Evolutionary conservation across 2,888 invertebrate species (phyloP).

Genomic region (Operophtera brumata): DNA sequence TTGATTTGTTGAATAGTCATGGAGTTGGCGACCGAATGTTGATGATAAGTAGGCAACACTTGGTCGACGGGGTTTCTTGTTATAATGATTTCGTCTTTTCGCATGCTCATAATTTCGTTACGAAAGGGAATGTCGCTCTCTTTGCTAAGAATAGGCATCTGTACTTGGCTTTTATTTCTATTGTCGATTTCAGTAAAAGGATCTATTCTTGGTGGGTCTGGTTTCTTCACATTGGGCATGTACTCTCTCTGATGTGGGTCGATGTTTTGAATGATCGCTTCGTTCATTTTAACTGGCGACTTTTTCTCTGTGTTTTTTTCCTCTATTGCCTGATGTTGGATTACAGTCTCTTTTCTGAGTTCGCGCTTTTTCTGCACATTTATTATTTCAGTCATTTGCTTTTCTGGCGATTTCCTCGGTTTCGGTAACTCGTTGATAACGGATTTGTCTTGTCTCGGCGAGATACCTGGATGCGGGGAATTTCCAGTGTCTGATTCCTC

Average conservation of each 20-base stretch:
- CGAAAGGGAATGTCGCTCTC: conserved; percentile 65
- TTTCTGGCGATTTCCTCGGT: conserved; percentile 60
- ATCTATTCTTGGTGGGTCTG: conserved; percentile 63
- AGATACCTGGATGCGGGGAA: conserved; percentile 49
- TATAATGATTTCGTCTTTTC: conserved; percentile 70
- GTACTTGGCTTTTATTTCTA: conserved; percentile 55
- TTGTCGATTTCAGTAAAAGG: conserved; percentile 60
- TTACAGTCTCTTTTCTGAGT: conserved; percentile 71
- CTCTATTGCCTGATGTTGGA: conserved; percentile 67
- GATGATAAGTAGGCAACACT: conserved; percentile 56
- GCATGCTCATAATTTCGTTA: conserved; percentile 53
- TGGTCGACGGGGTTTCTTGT: conserved; percentile 66
- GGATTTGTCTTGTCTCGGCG: conserved; percentile 63
- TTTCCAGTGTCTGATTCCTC: conserved; percentile 66
- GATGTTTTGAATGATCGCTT: conserved; percentile 63
- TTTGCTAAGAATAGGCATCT: conserved; percentile 51
- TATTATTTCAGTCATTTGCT: conserved; percentile 35
- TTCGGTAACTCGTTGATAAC: conserved; percentile 64
- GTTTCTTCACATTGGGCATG: conserved; percentile 52
- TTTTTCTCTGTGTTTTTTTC: conserved; percentile 65
- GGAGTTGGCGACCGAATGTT: conserved; percentile 60
- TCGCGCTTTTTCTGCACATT: conserved; percentile 63
- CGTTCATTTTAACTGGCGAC: conserved; percentile 64
- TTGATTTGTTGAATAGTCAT: conserved; percentile 74
- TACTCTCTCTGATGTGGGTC: conserved; percentile 61